phyloP scores from a whole-genome alignment of 2,888 invertebrate genomes.

The Orchesellides sinensis region DNA sequence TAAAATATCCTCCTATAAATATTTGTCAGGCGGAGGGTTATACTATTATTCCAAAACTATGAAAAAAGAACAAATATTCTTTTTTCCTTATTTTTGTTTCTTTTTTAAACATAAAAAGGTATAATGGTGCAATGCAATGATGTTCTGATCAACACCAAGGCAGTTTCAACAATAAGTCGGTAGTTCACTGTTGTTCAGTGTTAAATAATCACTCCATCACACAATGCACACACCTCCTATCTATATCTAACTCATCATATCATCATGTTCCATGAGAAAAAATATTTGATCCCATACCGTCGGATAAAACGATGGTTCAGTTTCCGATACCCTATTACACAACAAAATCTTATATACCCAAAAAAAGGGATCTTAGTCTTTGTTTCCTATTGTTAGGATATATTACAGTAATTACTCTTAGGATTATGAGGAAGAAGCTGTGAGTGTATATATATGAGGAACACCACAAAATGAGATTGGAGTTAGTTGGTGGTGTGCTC shows the following conservation, averaged over 20 bases:
- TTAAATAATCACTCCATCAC: slow-evolving; percentile 7
- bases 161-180: neutral
- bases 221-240: no score
- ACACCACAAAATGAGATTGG: neutral
- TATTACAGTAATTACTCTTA: neutral
- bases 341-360: no score
- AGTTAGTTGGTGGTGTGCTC: neutral
- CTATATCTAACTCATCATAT: no score
- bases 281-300: slow-evolving; percentile 2
- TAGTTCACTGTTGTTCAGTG: slow-evolving; percentile 12
- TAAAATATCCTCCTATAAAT: no score
- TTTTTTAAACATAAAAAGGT: no score
- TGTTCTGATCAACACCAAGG: no score
- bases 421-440: neutral
- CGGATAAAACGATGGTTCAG: no score
- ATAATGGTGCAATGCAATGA: no score
- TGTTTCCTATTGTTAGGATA: slow-evolving; percentile 17
- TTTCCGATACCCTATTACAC: slow-evolving; percentile 21
- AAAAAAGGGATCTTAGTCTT: slow-evolving; percentile 21
- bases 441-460: neutral
- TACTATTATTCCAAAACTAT: no score
- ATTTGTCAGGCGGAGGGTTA: no score
- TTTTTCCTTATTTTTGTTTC: no score
- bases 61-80: no score
- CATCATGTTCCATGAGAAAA: slow-evolving; percentile 39